Percentiles rank a stretch among this genome's conserved stretches.
Conservation (phyloP, 2,113 vertebrate genomes). For the Rhynchomys soricoides region DNA sequence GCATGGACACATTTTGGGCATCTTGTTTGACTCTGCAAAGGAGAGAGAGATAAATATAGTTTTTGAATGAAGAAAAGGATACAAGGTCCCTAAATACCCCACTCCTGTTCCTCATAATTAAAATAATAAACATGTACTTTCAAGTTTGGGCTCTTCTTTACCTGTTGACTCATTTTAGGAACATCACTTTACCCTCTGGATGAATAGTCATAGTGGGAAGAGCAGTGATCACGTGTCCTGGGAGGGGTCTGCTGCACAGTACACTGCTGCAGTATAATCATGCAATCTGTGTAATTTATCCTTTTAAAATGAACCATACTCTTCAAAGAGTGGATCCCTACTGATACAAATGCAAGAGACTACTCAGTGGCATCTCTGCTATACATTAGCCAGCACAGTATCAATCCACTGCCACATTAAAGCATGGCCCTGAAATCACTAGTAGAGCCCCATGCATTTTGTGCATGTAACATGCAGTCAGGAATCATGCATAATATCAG, state of each 20-base stretch:
- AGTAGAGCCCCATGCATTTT: slow-evolving; percentile 59
- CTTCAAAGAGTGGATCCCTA: slow-evolving; percentile 62
- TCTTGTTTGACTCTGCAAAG: not conserved
- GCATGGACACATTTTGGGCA: not conserved
- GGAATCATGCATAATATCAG: slow-evolving; percentile 77
- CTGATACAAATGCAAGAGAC: slow-evolving; percentile 52
- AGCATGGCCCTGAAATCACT: slow-evolving; percentile 67
- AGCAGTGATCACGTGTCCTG: not conserved
- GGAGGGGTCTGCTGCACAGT: not conserved
- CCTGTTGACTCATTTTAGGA: not conserved
- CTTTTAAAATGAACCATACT: slow-evolving; percentile 67
- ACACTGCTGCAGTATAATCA: not conserved
- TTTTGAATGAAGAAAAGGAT: not conserved
- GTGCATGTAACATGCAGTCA: slow-evolving; percentile 48
- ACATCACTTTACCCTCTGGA: not conserved
- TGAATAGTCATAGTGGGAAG: not conserved
- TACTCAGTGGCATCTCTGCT: slow-evolving; percentile 55
- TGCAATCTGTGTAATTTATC: slow-evolving; percentile 66
- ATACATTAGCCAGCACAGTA: slow-evolving; percentile 71
- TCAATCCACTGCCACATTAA: slow-evolving; percentile 75
- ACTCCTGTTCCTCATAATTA: not conserved
- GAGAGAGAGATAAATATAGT: not conserved
- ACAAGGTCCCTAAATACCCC: not conserved
- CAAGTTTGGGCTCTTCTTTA: not conserved
- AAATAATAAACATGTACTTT: not conserved